Percentiles rank a stretch among this genome's conserved stretches.
These are phyloP conservation scores for Tetragonula carbonaria DNA, from an alignment of 2,888 invertebrate species.

Conservation along the genomic window DNA sequence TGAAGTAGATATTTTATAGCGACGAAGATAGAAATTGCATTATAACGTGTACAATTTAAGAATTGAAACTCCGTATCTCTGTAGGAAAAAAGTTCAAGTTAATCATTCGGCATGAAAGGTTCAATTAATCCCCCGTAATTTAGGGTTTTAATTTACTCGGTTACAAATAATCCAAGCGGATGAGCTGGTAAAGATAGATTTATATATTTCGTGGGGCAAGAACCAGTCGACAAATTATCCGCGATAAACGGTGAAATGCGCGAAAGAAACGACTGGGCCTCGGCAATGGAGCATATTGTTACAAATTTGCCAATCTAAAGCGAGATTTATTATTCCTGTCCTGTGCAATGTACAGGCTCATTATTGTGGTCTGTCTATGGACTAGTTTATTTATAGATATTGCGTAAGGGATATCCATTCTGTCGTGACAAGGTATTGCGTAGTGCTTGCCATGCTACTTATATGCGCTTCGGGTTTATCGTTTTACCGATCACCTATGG, in stretches of 20 bases:
- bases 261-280: constrained; percentile 3
- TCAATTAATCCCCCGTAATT: constrained; percentile 15
- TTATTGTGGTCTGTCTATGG: constrained; percentile 43
- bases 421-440: constrained; percentile 66
- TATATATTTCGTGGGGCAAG: constrained; percentile 4
- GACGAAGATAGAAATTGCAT: no score
- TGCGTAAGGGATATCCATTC: constrained; percentile 65
- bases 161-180: not conserved
- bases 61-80: no score
- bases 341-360: constrained; percentile 15
- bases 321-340: constrained; percentile 38
- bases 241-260: constrained; percentile 23
- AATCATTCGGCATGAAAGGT: not conserved
- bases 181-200: constrained; percentile 1
- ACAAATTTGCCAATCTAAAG: constrained; percentile 35
- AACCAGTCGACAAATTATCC: constrained; percentile 28
- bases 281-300: constrained; percentile 25
- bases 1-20: no score
- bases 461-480: constrained; percentile 61
- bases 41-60: no score
- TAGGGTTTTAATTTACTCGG: constrained; percentile 14
- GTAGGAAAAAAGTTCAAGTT: not conserved
- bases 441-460: constrained; percentile 68
- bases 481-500: constrained; percentile 51
- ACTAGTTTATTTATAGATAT: constrained; percentile 71